Conservation (phyloP, 2,797 vertebrate species). For the Morelia viridis region DNA sequence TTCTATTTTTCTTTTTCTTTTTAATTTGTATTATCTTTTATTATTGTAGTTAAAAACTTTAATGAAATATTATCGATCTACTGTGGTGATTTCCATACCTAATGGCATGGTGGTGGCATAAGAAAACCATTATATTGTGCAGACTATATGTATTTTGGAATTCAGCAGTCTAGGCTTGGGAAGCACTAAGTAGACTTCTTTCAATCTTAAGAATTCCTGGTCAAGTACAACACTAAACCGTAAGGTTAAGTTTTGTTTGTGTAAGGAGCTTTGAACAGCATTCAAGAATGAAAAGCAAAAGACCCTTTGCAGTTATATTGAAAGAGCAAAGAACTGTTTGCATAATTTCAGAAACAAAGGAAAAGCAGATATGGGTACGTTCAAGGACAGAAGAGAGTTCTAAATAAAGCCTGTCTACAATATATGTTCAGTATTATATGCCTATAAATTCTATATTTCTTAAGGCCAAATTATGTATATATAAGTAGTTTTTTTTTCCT, state of each 20-base stretch:
- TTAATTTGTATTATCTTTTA: no score
- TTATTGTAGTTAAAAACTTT: no score
- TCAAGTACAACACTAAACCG: neutral
- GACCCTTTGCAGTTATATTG: neutral
- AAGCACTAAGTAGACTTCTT: neutral
- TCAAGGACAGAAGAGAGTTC: neutral
- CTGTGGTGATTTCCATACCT: neutral
- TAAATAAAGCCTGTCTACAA: neutral
- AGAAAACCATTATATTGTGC: neutral
- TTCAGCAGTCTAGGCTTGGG: neutral
- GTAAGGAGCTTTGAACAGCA: neutral
- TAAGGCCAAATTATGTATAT: neutral
- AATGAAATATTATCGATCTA: no score
- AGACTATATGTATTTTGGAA: neutral
- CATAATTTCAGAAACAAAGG: neutral
- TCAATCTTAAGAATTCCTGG: neutral
- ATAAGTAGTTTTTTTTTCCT: no score
- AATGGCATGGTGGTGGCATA: neutral
- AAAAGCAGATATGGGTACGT: neutral
- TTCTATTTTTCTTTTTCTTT: no score
- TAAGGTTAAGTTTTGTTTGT: neutral
- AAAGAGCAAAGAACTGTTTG: no score
- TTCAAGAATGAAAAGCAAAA: neutral
- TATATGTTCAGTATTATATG: neutral
- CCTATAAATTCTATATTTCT: neutral